Evolutionary conservation across 23 tunicate genomes (phyloP), one percentile per base, ranked within the genome.

Genomic region (Clavelina lepadiformis): DNA sequence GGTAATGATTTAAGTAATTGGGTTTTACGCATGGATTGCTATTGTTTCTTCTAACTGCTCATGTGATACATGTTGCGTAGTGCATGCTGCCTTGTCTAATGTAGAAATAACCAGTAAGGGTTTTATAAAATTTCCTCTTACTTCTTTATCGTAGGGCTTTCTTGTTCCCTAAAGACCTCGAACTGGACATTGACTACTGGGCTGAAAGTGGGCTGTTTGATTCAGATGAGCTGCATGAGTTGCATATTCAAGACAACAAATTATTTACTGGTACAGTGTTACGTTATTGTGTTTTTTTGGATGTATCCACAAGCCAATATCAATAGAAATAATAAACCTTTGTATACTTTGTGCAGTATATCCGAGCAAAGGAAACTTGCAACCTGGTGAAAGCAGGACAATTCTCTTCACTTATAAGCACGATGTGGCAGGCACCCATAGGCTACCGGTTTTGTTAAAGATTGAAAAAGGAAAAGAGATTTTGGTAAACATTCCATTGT

Each of bases 391-490:
- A 57, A 63, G 51, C 27, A 49, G 61, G 38, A 75, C 82, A 6
- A 67, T 89, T 22, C 31, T 77, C 19, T 47, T 89, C 33, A 80
- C 46, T 26, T 89, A 89, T 83, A 89, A 89, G 54, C 97, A 89
- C 51, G 83, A 81, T 54, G 54, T 81, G 0, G 54, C 97, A 0
- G 97, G 97, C 2, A 89, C 97, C 25, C 97, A 89, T 33, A 62
- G 97, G n/a, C 31, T 89, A 15, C 97, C 97, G 0, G 89, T 89
- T 20, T 45, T 89, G 58, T 69, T 89, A 21, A 89, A 89, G 63
- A 51, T 89, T 27, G 97, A 89, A 63, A 57, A 89, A 26, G 97
- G 97, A 54, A 81, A 78, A 63, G 97, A 89, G 63, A 70, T 89
- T n/a, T 33, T 89, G 70, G 97, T 82, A 45, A 41, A n/a, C n/a